Base-by-base conservation (phyloP, 2,113 vertebrate genomes). In the Hystrix cristata region DNA sequence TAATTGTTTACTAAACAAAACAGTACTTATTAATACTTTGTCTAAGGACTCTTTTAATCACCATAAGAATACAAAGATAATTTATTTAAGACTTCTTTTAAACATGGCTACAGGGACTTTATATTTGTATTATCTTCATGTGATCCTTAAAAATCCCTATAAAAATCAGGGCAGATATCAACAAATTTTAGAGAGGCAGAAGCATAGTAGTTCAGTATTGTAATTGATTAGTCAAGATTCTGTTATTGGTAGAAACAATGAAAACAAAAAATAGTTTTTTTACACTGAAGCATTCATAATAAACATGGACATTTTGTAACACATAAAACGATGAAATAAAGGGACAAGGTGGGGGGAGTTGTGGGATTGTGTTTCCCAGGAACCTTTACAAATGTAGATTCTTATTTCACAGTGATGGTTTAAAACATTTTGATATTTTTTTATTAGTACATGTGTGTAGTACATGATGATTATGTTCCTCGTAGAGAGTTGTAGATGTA, bases 311-410 rank as follows among this genome's bases (percentile, higher is more conserved):
- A 64, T 65, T 29, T 55, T 91, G n/a, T 71, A 64, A 67, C 31
- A n/a, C 16, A 25, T 19, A 19, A 91, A 84, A 72, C 88, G 43
- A 64, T 91, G 21, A 91, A 94, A 72, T 72, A 80, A 89, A 87
- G 3, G 31, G 21, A 65, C 38, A 83, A 25, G 21, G 55, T 91
- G 79, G 27, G 88, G 10, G 23, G 38, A 4, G 19, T 38, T 81
- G 11, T 48, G 10, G 78, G 8, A 78, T 60, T 67, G 21, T 31
- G 18, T 93, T 86, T 93, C 31, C 15, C 51, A 46, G 21, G 48
- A 19, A 18, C 4, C 16, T 64, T 95, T 85, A n/a, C 23, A 76
- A 87, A 69, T 62, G 38, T 90, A 82, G 21, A 55, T 16, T 76
- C 43, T 94, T 65, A 65, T 80, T 65, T 90, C 29, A 55, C 2